These are phyloP conservation scores for Eremophila alpestris DNA, from an alignment of 2,797 vertebrate species.

Conservation along the genomic window DNA sequence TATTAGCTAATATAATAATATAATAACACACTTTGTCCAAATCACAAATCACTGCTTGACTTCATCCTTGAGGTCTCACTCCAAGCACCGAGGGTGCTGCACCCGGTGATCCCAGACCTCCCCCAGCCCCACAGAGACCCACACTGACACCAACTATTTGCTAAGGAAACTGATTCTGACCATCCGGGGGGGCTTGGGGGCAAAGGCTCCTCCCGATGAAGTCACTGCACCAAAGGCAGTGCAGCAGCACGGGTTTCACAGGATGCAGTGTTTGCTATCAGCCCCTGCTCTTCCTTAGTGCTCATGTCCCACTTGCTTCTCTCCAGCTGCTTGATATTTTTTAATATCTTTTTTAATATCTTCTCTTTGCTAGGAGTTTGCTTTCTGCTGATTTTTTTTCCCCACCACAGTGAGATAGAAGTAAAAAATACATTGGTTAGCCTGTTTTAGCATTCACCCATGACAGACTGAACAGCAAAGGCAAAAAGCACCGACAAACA, in stretches of 20 bases:
- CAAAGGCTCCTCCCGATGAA: rapidly evolving
- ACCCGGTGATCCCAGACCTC: rapidly evolving
- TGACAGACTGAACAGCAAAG: rapidly evolving
- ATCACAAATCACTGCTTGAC: background rate
- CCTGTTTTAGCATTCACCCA: background rate
- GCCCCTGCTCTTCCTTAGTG: background rate
- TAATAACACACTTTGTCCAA: background rate
- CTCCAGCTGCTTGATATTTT: background rate
- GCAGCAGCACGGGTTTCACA: rapidly evolving
- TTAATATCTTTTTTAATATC: background rate
- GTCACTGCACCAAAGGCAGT: background rate
- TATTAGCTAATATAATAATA: too few relatives aligned
- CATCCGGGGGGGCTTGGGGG: rapidly evolving
- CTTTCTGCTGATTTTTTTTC: background rate
- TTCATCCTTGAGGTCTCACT: background rate
- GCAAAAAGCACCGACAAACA: background rate
- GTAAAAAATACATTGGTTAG: background rate
- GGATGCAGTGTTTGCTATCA: rapidly evolving
- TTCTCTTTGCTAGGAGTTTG: background rate
- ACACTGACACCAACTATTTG: rapidly evolving
- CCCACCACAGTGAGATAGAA: background rate
- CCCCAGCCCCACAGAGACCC: background rate
- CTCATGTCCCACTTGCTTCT: background rate
- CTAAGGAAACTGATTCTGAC: background rate
- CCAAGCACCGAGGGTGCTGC: rapidly evolving